These are phyloP conservation scores for Limnephilus marmoratus DNA, from an alignment of 2,888 invertebrate species.

Conservation along the genomic window DNA sequence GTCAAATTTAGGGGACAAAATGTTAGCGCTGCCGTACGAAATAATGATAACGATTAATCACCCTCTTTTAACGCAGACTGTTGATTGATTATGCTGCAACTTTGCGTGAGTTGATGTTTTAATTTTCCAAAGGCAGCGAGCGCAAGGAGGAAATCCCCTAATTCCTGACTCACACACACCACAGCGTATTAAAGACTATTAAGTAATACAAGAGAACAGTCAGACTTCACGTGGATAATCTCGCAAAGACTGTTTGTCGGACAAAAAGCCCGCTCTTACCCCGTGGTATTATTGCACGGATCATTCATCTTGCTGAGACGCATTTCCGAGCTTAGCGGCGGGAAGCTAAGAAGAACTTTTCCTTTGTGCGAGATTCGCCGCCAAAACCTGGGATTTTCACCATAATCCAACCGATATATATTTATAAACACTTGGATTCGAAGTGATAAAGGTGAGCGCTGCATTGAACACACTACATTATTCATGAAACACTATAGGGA, in stretches of 20 bases:
- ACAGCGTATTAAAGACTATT: not conserved
- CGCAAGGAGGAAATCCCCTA: not conserved
- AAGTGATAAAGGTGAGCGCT: not conserved
- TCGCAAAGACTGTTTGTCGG: constrained; percentile 52
- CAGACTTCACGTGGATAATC: constrained; percentile 60
- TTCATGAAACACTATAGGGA: not conserved
- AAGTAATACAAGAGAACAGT: constrained; percentile 37
- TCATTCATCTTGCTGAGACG: constrained; percentile 63
- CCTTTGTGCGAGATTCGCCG: constrained; percentile 41
- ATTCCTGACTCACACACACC: not conserved
- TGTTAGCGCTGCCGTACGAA: not conserved
- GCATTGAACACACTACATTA: not conserved
- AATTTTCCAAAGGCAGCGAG: constrained; percentile 30
- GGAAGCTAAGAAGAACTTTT: constrained; percentile 47
- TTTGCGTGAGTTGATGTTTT: constrained; percentile 18
- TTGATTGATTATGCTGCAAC: constrained; percentile 41
- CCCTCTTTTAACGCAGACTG: constrained; percentile 30
- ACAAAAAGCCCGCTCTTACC: constrained; percentile 51
- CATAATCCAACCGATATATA: constrained; percentile 33
- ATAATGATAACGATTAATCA: constrained; percentile 37
- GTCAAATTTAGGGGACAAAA: constrained; percentile 29
- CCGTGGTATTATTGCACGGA: constrained; percentile 57
- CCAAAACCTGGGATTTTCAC: constrained; percentile 50
- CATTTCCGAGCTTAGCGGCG: constrained; percentile 58
- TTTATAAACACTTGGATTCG: constrained; percentile 10